Percentiles rank a stretch among this genome's conserved stretches.
Conservation (phyloP, 2,113 vertebrate genomes). For the Acanthisitta chloris region DNA sequence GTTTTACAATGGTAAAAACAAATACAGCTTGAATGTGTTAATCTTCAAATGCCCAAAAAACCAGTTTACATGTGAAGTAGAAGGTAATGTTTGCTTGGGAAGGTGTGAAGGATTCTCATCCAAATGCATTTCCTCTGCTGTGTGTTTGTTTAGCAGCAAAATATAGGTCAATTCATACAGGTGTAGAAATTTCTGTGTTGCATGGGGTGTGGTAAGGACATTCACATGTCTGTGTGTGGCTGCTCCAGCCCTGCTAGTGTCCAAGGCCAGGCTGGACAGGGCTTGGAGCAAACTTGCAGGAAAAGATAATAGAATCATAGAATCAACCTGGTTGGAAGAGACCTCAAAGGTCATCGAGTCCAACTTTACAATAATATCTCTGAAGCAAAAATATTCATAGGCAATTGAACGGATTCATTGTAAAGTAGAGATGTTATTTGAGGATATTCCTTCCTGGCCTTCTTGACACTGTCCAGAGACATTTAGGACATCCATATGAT, state of each 20-base stretch:
- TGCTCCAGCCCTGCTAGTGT: neutral
- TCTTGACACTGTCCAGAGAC: too few relatives aligned
- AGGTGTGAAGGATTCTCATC: neutral
- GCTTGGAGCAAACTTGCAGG: neutral
- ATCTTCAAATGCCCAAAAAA: neutral
- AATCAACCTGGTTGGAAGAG: too few relatives aligned
- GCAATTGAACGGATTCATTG: too few relatives aligned
- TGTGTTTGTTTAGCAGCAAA: neutral
- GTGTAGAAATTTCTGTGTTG: neutral
- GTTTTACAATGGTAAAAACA: neutral
- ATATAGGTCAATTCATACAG: neutral
- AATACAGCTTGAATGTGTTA: neutral
- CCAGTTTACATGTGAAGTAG: neutral
- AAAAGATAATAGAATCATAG: too few relatives aligned
- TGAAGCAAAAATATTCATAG: too few relatives aligned
- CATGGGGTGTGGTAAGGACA: neutral
- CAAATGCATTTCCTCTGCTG: neutral
- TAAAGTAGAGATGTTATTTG: too few relatives aligned
- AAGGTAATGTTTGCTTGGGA: neutral
- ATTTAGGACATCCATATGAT: too few relatives aligned
- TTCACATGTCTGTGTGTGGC: neutral
- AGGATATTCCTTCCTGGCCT: too few relatives aligned
- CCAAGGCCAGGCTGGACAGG: accelerated
- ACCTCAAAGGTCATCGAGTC: too few relatives aligned
- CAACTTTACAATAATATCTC: too few relatives aligned